Conservation (phyloP, 2,888 invertebrate species). For the Tipula lateralis region DNA sequence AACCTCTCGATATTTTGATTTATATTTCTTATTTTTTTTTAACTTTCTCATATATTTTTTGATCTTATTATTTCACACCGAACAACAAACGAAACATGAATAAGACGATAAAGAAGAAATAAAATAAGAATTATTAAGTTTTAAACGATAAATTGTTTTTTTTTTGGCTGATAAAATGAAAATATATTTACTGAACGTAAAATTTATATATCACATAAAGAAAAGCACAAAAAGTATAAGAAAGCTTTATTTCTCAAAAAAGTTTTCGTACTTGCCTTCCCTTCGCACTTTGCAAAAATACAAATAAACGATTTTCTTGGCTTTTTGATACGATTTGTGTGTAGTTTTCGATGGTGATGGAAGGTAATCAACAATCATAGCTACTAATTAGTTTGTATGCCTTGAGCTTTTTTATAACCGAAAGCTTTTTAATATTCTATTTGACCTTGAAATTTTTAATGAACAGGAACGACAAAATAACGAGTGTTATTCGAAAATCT, state of each 20-base stretch:
- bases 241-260: background rate
- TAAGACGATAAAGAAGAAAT: background rate
- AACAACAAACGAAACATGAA: conserved; percentile 26
- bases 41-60: background rate
- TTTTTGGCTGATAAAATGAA: conserved; percentile 25
- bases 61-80: background rate
- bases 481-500: no score
- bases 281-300: background rate
- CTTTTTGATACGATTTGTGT: no score
- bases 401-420: no score
- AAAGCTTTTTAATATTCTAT: no score
- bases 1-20: conserved; percentile 26
- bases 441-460: no score
- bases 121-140: conserved; percentile 27
- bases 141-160: conserved; percentile 25
- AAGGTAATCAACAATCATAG: no score
- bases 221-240: background rate
- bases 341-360: no score
- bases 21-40: conserved; percentile 24
- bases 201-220: background rate
- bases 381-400: no score
- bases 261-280: background rate
- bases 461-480: no score
- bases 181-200: background rate
- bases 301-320: background rate